Conservation (phyloP, 2,113 vertebrate genomes). For the Protobothrops mucrosquamatus region DNA sequence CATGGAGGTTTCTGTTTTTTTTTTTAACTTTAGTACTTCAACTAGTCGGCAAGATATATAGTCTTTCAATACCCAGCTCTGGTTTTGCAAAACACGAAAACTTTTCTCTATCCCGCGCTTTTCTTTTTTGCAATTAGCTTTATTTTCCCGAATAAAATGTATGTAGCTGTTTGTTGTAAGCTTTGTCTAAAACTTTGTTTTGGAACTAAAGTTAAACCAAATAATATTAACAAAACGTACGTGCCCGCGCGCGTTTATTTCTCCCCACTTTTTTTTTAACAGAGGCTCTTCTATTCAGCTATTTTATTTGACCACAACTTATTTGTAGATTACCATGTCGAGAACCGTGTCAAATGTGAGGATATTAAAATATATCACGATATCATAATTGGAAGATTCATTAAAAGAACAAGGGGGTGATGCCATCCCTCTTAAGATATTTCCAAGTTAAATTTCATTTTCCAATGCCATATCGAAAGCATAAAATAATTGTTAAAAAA, state of each 20-base stretch:
- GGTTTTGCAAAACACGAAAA: neutral
- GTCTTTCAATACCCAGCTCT: neutral
- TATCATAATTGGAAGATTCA: neutral
- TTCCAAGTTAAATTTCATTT: neutral
- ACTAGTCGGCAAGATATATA: neutral
- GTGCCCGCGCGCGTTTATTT: neutral
- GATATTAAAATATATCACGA: neutral
- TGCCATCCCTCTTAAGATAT: neutral
- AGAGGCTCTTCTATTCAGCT: neutral
- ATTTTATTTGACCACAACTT: neutral
- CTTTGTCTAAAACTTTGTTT: neutral
- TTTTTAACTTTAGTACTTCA: neutral
- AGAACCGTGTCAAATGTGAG: neutral
- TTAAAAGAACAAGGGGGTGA: neutral
- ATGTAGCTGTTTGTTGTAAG: neutral
- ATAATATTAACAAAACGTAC: neutral
- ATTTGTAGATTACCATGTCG: neutral
- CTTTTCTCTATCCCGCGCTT: neutral
- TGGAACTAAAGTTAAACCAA: neutral
- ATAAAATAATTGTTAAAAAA: neutral
- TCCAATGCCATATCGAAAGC: neutral
- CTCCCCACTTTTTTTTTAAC: neutral
- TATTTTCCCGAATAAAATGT: neutral
- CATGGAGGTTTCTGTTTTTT: too few relatives aligned
- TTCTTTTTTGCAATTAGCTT: neutral